Conservation (phyloP, 1,140 invertebrate genomes). For the Listronotus oregonensis region DNA sequence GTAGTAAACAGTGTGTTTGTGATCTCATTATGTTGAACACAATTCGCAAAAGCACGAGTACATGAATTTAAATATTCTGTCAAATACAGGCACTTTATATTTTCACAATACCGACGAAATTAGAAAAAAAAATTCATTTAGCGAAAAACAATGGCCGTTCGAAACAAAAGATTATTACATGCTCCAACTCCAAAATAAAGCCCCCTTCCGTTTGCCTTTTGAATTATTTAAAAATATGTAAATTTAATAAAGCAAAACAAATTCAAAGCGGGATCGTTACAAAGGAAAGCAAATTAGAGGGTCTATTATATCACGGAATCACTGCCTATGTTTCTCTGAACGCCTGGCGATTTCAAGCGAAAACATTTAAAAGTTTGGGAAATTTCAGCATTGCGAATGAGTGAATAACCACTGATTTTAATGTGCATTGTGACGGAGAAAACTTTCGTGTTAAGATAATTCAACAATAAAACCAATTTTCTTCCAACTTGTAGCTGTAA, state of each 20-base stretch:
- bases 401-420: constrained; percentile 10
- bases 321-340: constrained; percentile 18
- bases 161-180: constrained; percentile 29
- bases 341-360: constrained; percentile 17
- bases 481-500: neutral
- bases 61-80: constrained; percentile 4
- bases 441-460: neutral
- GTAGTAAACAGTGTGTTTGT: too few species aligned
- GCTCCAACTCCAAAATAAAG: neutral
- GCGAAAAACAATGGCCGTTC: constrained; percentile 13
- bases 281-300: constrained; percentile 32
- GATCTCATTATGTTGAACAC: too few species aligned
- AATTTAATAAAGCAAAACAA: constrained; percentile 37
- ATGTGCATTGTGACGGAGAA: neutral
- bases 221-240: constrained; percentile 37
- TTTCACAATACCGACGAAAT: constrained; percentile 10
- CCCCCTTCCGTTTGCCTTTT: constrained; percentile 31
- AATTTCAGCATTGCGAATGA: constrained; percentile 8
- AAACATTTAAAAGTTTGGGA: constrained; percentile 29
- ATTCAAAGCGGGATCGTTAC: constrained; percentile 27
- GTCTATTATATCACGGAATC: constrained; percentile 31
- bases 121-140: constrained; percentile 8
- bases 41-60: too few species aligned
- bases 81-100: neutral
- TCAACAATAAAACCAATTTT: neutral